Evolutionary conservation across 2,113 vertebrate species (phyloP).

Genomic region (Catharus fuscescens): DNA sequence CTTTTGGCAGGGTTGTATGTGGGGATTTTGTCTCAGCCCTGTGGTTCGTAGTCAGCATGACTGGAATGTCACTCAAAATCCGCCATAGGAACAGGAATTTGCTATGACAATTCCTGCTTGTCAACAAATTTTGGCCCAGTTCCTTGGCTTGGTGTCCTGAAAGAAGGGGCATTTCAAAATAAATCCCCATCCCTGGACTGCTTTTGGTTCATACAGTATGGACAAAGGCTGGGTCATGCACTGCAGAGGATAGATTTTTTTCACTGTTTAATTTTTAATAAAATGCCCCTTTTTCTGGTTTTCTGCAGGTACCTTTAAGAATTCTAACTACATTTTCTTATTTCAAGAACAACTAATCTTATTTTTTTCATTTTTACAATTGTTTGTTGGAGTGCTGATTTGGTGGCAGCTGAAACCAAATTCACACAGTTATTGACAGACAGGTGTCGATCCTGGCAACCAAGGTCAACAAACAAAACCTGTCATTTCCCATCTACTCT

Average conservation of each 20-base stretch:
- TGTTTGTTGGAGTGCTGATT: neutral
- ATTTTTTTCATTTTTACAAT: neutral
- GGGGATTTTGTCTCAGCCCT: constrained; percentile 21
- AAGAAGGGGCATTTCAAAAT: constrained; percentile 24
- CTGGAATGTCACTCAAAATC: constrained; percentile 7
- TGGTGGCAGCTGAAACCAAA: constrained; percentile 15
- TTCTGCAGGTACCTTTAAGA: constrained; percentile 20
- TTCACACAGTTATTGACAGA: neutral
- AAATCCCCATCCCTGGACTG: neutral
- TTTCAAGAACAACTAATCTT: constrained; percentile 11
- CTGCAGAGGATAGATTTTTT: neutral
- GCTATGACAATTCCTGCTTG: neutral
- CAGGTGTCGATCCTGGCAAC: neutral
- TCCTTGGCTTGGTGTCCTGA: neutral
- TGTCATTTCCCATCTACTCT: neutral
- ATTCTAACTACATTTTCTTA: neutral
- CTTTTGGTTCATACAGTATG: neutral
- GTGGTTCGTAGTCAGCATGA: neutral
- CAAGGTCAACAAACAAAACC: constrained; percentile 17
- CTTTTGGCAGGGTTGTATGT: constrained; percentile 34
- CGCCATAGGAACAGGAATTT: neutral
- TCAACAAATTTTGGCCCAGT: constrained; percentile 48
- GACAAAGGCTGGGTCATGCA: neutral
- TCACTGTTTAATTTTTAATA: neutral
- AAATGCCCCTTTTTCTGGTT: constrained; percentile 33